phyloP scores from a whole-genome alignment of 2,888 invertebrate species.

The Ypsolopha sequella region DNA sequence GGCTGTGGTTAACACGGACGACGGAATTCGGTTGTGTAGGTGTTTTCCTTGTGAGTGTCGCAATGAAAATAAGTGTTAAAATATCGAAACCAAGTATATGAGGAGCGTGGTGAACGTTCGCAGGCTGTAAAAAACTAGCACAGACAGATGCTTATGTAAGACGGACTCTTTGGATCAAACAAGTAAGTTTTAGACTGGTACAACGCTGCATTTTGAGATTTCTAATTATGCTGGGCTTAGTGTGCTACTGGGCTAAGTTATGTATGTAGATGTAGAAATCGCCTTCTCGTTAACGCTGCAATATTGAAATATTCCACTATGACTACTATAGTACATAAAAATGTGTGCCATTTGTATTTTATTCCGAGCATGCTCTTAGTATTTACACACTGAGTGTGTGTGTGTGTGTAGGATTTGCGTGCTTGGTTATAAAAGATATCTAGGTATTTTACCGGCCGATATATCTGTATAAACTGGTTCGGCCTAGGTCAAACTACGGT shows the following conservation, averaged over 20 bases:
- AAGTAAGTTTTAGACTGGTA: slow-evolving; percentile 37
- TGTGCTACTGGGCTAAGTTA: slow-evolving; percentile 1
- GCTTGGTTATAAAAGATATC: no score
- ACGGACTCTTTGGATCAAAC: slow-evolving; percentile 34
- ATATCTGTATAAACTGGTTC: no score
- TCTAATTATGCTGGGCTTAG: not conserved
- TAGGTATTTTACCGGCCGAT: no score
- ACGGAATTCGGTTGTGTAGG: slow-evolving; percentile 49
- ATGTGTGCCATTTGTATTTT: no score
- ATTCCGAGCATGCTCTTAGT: no score
- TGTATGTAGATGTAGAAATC: slow-evolving; percentile 1
- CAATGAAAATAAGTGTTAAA: slow-evolving; percentile 63
- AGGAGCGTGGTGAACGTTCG: slow-evolving; percentile 46
- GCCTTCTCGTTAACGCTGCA: not conserved
- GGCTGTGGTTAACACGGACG: slow-evolving; percentile 28
- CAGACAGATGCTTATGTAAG: slow-evolving; percentile 58
- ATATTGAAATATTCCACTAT: not conserved
- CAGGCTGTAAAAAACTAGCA: slow-evolving; percentile 47
- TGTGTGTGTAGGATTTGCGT: no score
- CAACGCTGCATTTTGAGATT: not conserved
- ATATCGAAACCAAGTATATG: slow-evolving; percentile 62
- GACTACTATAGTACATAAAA: no score
- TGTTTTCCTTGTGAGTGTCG: slow-evolving; percentile 53
- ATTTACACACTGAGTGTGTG: no score
- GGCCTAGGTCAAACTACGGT: no score